Conservation (phyloP, 1,140 invertebrate genomes). For the Nebria ingens region DNA sequence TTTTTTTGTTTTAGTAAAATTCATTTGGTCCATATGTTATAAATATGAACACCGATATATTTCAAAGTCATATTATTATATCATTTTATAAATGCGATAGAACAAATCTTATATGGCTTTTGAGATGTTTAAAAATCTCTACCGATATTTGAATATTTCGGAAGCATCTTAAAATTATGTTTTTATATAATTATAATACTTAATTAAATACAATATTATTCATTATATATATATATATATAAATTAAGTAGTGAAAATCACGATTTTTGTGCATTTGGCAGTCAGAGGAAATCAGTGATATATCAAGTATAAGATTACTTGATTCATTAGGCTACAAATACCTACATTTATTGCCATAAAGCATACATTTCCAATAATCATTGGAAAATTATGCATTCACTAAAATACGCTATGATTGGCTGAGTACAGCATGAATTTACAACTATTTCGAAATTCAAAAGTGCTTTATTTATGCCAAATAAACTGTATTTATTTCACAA, state of each 20-base stretch:
- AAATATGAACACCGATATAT: constrained; percentile 3
- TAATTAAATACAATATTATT: neutral
- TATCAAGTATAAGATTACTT: constrained; percentile 1
- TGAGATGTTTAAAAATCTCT: neutral
- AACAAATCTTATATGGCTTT: neutral
- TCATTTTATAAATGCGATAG: neutral
- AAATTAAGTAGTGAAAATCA: constrained; percentile 6
- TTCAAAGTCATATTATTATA: neutral
- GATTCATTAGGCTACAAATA: neutral
- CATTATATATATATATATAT: neutral
- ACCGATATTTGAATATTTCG: neutral
- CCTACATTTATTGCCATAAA: neutral
- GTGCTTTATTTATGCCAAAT: neutral
- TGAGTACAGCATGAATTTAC: too few species aligned
- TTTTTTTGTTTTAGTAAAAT: too few species aligned
- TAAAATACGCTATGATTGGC: too few species aligned
- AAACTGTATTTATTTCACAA: neutral
- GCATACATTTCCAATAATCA: too few species aligned
- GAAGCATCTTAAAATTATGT: neutral
- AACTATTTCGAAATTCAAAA: too few species aligned
- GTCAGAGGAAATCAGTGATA: constrained; percentile 8
- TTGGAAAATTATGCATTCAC: too few species aligned
- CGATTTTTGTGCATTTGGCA: constrained; percentile 7
- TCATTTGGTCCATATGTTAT: constrained; percentile 8
- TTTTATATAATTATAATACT: too few species aligned